These are phyloP conservation scores for Nowickia ferox DNA, from an alignment of 2,888 invertebrate genomes.

Conservation along the genomic window DNA sequence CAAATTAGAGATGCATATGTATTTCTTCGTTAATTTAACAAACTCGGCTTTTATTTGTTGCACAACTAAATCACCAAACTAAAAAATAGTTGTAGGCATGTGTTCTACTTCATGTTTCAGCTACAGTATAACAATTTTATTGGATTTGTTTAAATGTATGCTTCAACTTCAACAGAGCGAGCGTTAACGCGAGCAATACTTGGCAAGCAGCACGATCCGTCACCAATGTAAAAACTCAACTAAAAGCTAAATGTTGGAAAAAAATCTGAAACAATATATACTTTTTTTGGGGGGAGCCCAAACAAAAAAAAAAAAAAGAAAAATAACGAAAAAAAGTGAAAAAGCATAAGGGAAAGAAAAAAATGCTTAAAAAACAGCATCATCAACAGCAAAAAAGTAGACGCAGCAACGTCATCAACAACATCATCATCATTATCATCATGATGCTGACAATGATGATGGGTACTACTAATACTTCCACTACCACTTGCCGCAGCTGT, in stretches of 20 bases:
- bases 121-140: not conserved
- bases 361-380: constrained; percentile 58
- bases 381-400: constrained; percentile 43
- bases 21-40: not conserved
- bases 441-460: constrained; percentile 38
- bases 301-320: constrained; percentile 57
- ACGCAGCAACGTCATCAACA: constrained; percentile 74
- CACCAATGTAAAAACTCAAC: constrained; percentile 84
- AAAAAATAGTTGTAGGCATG: constrained; percentile 6
- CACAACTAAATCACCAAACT: constrained; percentile 13
- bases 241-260: constrained; percentile 83
- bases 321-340: constrained; percentile 1
- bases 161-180: constrained; percentile 62
- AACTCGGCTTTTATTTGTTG: not conserved
- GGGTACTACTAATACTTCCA: constrained; percentile 32
- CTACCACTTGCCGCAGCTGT: not conserved
- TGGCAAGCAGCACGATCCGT: constrained; percentile 82
- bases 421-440: constrained; percentile 27
- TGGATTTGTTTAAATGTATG: constrained; percentile 45
- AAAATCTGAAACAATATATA: constrained; percentile 84
- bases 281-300: constrained; percentile 81
- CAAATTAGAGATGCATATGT: not conserved
- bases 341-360: constrained; percentile 37
- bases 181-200: constrained; percentile 71
- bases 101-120: constrained; percentile 27